A percentile compares a stretch with the other conserved stretches of the same genome.
Conservation (phyloP, 2,888 invertebrate species). For the Bombylius discolor region DNA sequence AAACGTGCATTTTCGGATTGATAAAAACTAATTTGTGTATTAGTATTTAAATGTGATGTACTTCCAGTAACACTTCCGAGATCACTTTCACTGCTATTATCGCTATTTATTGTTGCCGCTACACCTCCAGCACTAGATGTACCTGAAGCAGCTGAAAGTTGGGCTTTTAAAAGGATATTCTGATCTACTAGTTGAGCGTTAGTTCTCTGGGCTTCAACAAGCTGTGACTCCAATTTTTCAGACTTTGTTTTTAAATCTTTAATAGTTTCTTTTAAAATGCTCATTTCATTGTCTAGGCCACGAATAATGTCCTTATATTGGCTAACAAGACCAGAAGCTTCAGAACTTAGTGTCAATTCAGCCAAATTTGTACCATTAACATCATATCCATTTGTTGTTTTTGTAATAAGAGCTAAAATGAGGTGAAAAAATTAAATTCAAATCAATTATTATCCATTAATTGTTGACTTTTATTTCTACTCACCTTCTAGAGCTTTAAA, state of each 20-base stretch:
- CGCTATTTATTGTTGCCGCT: constrained; percentile 1
- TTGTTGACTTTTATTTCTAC: not conserved
- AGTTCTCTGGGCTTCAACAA: constrained; percentile 55
- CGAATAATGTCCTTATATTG: constrained; percentile 86
- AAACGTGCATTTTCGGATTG: constrained; percentile 33
- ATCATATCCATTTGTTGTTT: constrained; percentile 40
- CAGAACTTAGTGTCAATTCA: constrained; percentile 36
- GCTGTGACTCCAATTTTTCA: constrained; percentile 33
- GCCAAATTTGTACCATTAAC: constrained; percentile 39
- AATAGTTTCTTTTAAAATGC: constrained; percentile 31
- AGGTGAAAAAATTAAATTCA: not conserved
- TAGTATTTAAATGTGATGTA: constrained; percentile 6
- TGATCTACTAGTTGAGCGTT: constrained; percentile 72
- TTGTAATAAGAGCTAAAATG: constrained; percentile 39
- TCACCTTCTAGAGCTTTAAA: constrained; percentile 69
- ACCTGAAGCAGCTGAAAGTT: constrained; percentile 39
- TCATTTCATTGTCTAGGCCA: constrained; percentile 64
- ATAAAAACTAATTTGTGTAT: constrained; percentile 17
- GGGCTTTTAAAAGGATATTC: constrained; percentile 71
- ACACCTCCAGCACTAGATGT: constrained; percentile 14
- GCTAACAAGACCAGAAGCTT: constrained; percentile 32
- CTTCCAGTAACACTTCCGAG: not conserved
- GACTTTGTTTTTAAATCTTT: constrained; percentile 24
- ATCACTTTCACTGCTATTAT: not conserved
- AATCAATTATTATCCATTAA: not conserved